A percentile compares a stretch with the other conserved stretches of the same genome.
Conservation (phyloP, 2,797 vertebrate genomes). For the Melanotaenia maccullochi region DNA sequence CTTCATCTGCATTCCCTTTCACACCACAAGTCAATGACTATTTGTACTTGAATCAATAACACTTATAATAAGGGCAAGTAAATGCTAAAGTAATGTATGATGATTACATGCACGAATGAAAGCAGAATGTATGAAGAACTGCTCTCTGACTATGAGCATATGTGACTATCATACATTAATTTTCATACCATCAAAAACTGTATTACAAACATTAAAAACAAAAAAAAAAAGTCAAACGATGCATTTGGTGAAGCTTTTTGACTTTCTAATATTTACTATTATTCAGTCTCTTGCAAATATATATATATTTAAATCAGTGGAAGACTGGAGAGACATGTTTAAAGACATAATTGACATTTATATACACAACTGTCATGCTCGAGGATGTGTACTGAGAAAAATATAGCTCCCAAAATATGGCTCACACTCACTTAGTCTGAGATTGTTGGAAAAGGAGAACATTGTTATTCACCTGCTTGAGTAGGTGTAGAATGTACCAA, state of each 20-base stretch:
- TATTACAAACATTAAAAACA: not conserved
- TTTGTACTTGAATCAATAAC: conserved; percentile 32
- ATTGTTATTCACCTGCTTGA: not conserved
- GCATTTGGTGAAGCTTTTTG: not conserved
- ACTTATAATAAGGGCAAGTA: conserved; percentile 19
- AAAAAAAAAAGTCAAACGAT: not conserved
- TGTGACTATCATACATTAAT: conserved; percentile 12
- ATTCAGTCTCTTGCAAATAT: not conserved
- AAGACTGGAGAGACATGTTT: not conserved
- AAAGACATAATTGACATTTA: not conserved
- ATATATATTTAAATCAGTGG: not conserved
- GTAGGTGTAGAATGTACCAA: not conserved
- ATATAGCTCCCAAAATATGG: not conserved
- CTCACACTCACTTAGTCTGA: not conserved
- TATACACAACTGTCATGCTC: not conserved
- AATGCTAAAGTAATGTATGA: conserved; percentile 7
- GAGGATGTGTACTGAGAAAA: not conserved
- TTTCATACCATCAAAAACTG: not conserved
- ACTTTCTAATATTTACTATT: not conserved
- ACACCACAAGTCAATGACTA: conserved; percentile 34
- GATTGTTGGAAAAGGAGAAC: not conserved
- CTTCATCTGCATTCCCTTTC: conserved; percentile 43
- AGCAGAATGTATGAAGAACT: conserved; percentile 9
- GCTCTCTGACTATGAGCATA: not conserved
- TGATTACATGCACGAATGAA: conserved; percentile 27